These are phyloP conservation scores for Sminthurides bifidus DNA, from an alignment of 1,140 invertebrate species.

Conservation along the genomic window DNA sequence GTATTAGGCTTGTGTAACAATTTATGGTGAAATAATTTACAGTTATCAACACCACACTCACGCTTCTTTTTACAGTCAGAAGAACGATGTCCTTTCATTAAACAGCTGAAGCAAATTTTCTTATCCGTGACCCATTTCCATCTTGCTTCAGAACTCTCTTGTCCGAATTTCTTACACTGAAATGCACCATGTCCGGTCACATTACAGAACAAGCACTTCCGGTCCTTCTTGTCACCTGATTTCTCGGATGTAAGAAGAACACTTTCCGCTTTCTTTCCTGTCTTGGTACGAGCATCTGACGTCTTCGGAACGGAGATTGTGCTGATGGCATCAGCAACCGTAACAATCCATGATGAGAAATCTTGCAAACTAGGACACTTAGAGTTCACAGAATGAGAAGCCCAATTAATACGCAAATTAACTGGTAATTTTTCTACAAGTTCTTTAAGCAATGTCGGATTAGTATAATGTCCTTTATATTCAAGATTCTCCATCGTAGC, in stretches of 20 bases:
- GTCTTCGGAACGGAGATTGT: too few species aligned
- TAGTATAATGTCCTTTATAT: not conserved
- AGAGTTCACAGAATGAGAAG: too few species aligned
- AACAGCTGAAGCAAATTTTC: not conserved
- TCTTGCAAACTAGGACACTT: too few species aligned
- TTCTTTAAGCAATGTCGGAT: slow-evolving; percentile 1
- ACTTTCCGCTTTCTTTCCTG: too few species aligned
- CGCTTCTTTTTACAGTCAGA: not conserved
- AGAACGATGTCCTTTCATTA: not conserved
- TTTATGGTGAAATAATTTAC: not conserved
- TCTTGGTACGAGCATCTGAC: too few species aligned
- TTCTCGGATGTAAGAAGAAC: too few species aligned
- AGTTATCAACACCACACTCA: not conserved
- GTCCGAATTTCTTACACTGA: not conserved
- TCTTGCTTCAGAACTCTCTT: not conserved
- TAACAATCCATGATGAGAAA: too few species aligned
- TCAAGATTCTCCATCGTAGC: not conserved
- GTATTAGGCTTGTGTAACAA: not conserved
- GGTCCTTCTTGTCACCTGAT: not conserved
- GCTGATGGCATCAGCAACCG: too few species aligned
- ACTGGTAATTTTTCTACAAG: not conserved
- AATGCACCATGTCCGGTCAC: not conserved
- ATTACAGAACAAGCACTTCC: not conserved
- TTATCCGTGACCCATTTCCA: not conserved
- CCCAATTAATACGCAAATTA: not conserved